A percentile compares a stretch with the other conserved stretches of the same genome.
Evolutionary conservation across 2,113 vertebrate genomes (phyloP).

Genomic region (Atherinomorus stipes): DNA sequence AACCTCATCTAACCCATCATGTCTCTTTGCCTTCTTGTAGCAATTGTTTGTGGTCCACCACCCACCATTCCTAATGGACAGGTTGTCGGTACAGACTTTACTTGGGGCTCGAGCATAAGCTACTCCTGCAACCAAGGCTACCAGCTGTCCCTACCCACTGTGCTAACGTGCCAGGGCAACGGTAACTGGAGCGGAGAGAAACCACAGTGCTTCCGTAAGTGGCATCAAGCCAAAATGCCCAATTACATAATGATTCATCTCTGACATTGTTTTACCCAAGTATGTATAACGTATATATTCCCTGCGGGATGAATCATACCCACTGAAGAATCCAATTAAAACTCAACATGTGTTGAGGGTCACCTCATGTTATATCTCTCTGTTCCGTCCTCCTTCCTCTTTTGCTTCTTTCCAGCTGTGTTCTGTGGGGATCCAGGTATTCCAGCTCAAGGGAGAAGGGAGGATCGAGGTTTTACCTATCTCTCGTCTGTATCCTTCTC

Average conservation of each 20-base stretch:
- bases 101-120: conserved; percentile 94
- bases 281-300: background rate
- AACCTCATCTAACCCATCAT: background rate
- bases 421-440: conserved; percentile 97
- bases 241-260: conserved; percentile 7
- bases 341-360: conserved; percentile 1
- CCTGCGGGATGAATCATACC: background rate
- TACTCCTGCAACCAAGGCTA: conserved; percentile 95
- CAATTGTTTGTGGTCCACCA: conserved; percentile 89
- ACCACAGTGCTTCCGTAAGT: conserved; percentile 98
- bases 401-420: conserved; percentile 85
- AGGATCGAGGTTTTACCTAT: conserved; percentile 95
- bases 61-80: conserved; percentile 92
- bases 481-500: conserved; percentile 94
- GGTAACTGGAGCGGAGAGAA: conserved; percentile 95
- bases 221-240: conserved; percentile 1
- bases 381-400: background rate
- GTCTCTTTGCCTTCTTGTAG: conserved; percentile 68
- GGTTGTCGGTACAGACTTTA: conserved; percentile 92
- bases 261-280: background rate
- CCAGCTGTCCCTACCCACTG: conserved; percentile 93
- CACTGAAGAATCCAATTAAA: conserved; percentile 8
- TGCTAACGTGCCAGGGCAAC: conserved; percentile 94
- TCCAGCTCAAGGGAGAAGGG: conserved; percentile 89
- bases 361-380: background rate